Percentiles rank a stretch among this genome's conserved stretches.
These are phyloP conservation scores for Plebejus argus DNA, from an alignment of 2,888 invertebrate species.

Conservation along the genomic window DNA sequence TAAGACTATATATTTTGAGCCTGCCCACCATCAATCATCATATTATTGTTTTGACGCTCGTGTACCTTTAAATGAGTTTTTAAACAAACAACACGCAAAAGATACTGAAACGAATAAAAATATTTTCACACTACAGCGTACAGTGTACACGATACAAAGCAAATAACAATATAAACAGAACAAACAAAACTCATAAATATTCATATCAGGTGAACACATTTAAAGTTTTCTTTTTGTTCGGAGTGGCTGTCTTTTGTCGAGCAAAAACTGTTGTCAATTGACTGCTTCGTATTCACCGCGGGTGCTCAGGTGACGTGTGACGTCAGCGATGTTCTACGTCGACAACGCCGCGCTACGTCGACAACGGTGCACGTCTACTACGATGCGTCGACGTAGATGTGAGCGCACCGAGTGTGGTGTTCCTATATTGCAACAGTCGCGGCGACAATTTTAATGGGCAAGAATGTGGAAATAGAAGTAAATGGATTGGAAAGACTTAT, in stretches of 20 bases:
- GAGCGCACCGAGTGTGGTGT: no score
- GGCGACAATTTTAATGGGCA: not conserved
- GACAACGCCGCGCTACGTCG: not conserved
- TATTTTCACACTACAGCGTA: no score
- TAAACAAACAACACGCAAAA: no score
- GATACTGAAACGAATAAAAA: no score
- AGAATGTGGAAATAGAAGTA: not conserved
- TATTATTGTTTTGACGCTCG: no score
- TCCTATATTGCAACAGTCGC: not conserved
- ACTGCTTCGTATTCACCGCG: conserved; percentile 39
- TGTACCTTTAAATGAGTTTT: no score
- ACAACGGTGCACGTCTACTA: not conserved
- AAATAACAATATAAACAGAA: not conserved
- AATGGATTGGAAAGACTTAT: not conserved
- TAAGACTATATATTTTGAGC: no score
- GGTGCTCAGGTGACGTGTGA: not conserved
- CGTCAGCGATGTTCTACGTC: not conserved
- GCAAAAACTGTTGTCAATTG: conserved; percentile 36
- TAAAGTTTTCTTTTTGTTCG: conserved; percentile 16
- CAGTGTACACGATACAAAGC: not conserved
- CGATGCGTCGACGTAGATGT: not conserved
- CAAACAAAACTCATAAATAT: conserved; percentile 17
- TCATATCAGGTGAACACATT: conserved; percentile 17
- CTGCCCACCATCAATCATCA: no score
- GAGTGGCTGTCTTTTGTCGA: conserved; percentile 4